Evolutionary conservation across 2,113 vertebrate genomes (phyloP), one percentile per base, ranked within the genome.

Genomic region (Eubucco bourcierii): DNA sequence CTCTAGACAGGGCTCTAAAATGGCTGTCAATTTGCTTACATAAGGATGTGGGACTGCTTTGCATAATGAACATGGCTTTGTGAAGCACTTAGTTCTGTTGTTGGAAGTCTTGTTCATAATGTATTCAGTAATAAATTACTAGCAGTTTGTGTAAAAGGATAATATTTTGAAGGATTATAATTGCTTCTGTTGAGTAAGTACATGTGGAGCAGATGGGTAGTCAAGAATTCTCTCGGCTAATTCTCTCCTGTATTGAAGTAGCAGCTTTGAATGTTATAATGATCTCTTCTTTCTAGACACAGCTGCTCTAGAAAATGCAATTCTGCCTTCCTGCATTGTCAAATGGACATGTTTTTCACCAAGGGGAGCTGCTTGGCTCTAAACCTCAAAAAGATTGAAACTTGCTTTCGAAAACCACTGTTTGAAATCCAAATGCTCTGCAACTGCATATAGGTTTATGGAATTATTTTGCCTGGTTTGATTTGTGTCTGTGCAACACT

Each of bases 181-280:
- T 80, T 71, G 60, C 24, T 80, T 46, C 63, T 76, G 34, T 90
- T 84, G 52, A 52, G 39, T 28, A 55, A 60, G 55, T 77, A 15
- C 1, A 1, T 76, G 33, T 71, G 31, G 18, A 52, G 74, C 92
- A 92, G 84, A 76, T 95, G 78, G 84, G 19, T 65, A 66, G 71
- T 56, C 52, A 44, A 70, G 67, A 63, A 28, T 60, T 87, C 79
- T 75, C 1, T 0, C 41, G 80, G 59, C 52, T 91, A 28, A 10
- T 93, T 95, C 67, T 92, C 66, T 89, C 55, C 41, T 87, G 46
- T 73, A 29, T 47, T 68, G 74, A 92, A 90, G 47, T 33, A 29
- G 18, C 34, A 73, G 74, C 56, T 96, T 82, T 84, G 31, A 74
- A 34, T 90, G 50, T 76, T 66, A 25, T 17, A 61, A 19, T 37